These are phyloP conservation scores for Rhinella marina DNA, from an alignment of 2,797 vertebrate species.

Conservation along the genomic window DNA sequence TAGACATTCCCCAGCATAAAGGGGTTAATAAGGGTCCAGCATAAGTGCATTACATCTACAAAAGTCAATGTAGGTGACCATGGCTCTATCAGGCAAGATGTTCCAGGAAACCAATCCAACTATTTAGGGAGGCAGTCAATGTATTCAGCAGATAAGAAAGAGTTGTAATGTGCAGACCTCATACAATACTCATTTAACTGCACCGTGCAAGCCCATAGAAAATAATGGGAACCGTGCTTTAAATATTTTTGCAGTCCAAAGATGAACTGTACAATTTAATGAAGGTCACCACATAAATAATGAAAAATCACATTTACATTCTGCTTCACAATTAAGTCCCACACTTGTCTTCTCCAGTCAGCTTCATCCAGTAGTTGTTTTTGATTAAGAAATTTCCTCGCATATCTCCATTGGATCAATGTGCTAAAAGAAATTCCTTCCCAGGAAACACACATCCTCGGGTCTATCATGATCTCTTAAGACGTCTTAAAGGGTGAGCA, in stretches of 20 bases:
- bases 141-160: not conserved
- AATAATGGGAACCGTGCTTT: not conserved
- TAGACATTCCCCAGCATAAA: not conserved
- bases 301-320: not conserved
- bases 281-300: constrained; percentile 2
- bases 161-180: not conserved
- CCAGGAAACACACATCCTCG: not conserved
- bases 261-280: not conserved
- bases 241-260: not conserved
- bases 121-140: not conserved
- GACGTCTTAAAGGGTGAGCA: not conserved
- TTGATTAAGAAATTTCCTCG: not conserved
- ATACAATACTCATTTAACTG: not conserved
- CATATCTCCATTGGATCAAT: not conserved
- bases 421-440: too few species aligned
- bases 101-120: not conserved
- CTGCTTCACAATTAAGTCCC: not conserved
- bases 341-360: not conserved
- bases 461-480: not conserved
- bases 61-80: not conserved
- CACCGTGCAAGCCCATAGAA: not conserved
- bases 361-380: not conserved
- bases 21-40: not conserved
- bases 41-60: not conserved
- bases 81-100: not conserved